Percentiles rank a stretch among this genome's conserved stretches.
phyloP scores from a whole-genome alignment of 2,888 invertebrate genomes.

The Ochropacha duplaris region DNA sequence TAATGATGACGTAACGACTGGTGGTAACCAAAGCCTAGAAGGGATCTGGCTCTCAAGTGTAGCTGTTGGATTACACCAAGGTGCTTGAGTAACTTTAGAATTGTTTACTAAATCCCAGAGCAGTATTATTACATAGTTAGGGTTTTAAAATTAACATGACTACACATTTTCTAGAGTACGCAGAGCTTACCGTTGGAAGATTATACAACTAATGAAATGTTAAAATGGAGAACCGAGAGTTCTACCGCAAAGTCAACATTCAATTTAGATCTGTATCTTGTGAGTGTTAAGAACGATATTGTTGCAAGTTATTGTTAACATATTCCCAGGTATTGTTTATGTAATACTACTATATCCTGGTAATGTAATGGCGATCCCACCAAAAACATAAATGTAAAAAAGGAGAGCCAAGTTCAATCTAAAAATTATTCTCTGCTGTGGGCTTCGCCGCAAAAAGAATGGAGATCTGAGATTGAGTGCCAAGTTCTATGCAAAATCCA shows the following conservation, averaged over 20 bases:
- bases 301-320: neutral
- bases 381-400: no score
- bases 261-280: neutral
- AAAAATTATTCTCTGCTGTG: no score
- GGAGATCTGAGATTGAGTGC: no score
- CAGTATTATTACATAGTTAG: neutral
- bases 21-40: no score
- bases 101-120: neutral
- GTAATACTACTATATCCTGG: neutral
- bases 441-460: no score
- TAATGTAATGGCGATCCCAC: neutral
- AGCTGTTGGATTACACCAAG: no score
- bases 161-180: neutral
- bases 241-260: neutral
- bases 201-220: neutral
- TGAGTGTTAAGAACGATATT: neutral
- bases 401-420: no score
- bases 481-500: no score
- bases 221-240: neutral
- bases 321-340: neutral
- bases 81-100: neutral
- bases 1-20: no score
- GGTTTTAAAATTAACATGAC: neutral
- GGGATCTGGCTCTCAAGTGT: no score
- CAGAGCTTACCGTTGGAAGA: no score